Evolutionary conservation across 2,797 vertebrate species (phyloP).

Genomic region (Malurus leucopterus): DNA sequence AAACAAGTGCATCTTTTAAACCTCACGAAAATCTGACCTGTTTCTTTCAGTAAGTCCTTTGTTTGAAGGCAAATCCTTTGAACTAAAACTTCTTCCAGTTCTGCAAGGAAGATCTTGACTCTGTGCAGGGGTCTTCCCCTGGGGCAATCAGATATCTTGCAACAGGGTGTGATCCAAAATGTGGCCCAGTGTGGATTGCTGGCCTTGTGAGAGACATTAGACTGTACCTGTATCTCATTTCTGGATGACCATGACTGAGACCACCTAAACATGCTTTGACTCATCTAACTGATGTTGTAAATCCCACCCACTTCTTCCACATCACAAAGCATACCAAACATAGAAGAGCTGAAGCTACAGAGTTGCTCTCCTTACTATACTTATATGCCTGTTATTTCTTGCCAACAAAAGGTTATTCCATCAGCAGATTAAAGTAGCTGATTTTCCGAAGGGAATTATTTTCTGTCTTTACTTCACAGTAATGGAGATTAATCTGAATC

Average conservation of each 20-base stretch:
- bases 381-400: not conserved
- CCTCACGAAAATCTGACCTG: not conserved
- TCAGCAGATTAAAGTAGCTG: not conserved
- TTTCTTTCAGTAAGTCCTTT: not conserved
- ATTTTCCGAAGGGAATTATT: not conserved
- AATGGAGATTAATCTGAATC: not conserved
- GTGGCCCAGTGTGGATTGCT: not conserved
- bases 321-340: not conserved
- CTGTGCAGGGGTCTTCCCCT: not conserved
- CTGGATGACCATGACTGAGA: not conserved
- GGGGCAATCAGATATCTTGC: not conserved
- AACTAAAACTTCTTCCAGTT: not conserved
- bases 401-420: not conserved
- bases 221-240: rapidly evolving
- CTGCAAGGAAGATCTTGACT: not conserved
- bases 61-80: not conserved
- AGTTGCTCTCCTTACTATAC: not conserved
- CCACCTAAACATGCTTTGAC: not conserved
- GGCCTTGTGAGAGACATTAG: not conserved
- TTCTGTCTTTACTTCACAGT: not conserved
- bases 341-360: not conserved
- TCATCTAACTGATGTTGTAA: not conserved
- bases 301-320: not conserved
- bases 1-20: not conserved
- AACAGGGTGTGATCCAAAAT: not conserved